Evolutionary conservation across 1,140 invertebrate genomes (phyloP), one percentile per base, ranked within the genome.

Genomic region (Drosophila leontia): DNA sequence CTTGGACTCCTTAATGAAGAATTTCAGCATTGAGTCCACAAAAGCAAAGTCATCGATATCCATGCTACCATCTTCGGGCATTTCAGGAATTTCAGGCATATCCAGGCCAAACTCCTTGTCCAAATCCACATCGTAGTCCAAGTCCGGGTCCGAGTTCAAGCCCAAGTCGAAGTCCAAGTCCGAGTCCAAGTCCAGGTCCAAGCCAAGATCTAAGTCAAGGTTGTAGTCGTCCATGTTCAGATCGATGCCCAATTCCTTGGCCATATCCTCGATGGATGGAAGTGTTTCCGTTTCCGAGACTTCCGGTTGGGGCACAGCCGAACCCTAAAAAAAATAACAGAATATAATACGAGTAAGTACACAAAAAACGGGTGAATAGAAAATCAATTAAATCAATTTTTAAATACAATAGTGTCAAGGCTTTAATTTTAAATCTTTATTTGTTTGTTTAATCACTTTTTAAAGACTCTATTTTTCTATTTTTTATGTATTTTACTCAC

Each of bases 21-120:
- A 29, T 32, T 61, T 19, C 4, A 48, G 32, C 44, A 80, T 50
- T 35, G 65, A 50, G 9, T 75, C 17, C 3, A 72, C 4, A 13
- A 86, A 26, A 45, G 42, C 58, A n/a, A 57, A 51, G 29, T 78
- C 63, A 7, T 57, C 63, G 17, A 59, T 34, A 2, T 45, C 56
- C 63, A 61, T 7, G 23, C 0, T 39, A 48, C 48, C 48, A 3
- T 42, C 55, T 12, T 42, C 12, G 26, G 15, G 9, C 13, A 53
- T 6, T 7, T 23, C 26, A 1, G 34, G 17, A 2, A 47, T 15
- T 35, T 48, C 15, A 5, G 15, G 0, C 32, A 47, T 35, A 13
- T 51, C 34, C 15, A 39, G 4, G 2, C 2, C 39, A 2, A 56
- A 23, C 4, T 47, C 64, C 23, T 37, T 32, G 56, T 15, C 17